Percentiles rank a stretch among this genome's conserved stretches.
These are phyloP conservation scores for Lithobates pipiens DNA, from an alignment of 2,797 vertebrate genomes.

Conservation along the genomic window DNA sequence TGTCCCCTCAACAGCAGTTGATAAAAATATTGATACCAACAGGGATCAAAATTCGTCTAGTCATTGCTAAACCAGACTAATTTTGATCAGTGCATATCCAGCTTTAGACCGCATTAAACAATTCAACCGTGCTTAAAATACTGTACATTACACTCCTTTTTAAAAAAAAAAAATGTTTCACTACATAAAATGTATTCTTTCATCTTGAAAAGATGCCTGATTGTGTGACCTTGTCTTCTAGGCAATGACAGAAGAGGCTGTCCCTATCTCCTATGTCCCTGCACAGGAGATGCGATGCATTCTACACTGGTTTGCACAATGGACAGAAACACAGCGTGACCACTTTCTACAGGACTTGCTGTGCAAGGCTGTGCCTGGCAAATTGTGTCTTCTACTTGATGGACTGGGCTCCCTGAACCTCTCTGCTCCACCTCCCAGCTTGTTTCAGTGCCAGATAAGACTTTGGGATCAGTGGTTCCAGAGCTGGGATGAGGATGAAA, in stretches of 20 bases:
- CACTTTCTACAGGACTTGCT: conserved; percentile 86
- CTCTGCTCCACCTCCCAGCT: conserved; percentile 81
- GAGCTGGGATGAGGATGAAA: conserved; percentile 87
- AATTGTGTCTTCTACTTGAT: conserved; percentile 85
- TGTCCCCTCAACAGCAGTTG: no score
- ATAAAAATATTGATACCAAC: no score
- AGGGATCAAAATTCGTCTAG: no score
- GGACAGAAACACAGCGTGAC: conserved; percentile 80
- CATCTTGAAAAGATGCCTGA: no score
- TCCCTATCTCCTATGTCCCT: conserved; percentile 80
- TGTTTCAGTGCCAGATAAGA: conserved; percentile 90
- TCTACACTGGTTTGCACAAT: conserved; percentile 87
- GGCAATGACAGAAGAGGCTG: conserved; percentile 58
- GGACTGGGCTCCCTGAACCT: conserved; percentile 85
- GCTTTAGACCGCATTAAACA: no score
- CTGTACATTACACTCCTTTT: no score
- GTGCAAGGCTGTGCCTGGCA: conserved; percentile 88
- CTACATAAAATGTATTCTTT: no score
- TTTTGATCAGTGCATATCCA: no score
- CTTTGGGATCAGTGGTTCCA: conserved; percentile 94
- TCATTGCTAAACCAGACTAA: no score
- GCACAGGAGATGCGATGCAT: conserved; percentile 89
- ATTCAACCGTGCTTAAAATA: no score
- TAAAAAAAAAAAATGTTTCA: no score
- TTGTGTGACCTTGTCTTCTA: not conserved